Conservation (phyloP, 1,140 invertebrate genomes). For the Eriosoma lanigerum region DNA sequence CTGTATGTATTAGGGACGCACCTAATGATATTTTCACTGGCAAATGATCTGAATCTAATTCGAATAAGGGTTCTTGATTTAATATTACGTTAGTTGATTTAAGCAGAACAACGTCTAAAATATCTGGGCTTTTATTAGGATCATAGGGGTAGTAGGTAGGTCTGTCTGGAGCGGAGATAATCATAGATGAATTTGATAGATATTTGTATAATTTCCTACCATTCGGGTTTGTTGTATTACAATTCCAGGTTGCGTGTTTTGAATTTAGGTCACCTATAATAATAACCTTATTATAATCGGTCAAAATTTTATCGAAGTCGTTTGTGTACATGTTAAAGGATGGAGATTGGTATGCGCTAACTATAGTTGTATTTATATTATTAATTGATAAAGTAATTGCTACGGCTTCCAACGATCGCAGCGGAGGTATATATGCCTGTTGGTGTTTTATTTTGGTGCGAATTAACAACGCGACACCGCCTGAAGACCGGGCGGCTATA, state of each 20-base stretch:
- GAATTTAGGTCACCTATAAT: slow-evolving; percentile 12
- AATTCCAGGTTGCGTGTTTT: slow-evolving; percentile 12
- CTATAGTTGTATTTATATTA: background rate
- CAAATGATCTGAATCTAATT: background rate
- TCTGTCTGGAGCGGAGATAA: background rate
- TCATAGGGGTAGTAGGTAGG: background rate
- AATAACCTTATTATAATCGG: background rate
- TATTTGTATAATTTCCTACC: slow-evolving; percentile 1
- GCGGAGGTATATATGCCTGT: background rate
- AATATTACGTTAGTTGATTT: background rate
- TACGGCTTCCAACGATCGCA: background rate
- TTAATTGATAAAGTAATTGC: background rate
- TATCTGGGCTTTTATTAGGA: background rate
- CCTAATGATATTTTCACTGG: background rate
- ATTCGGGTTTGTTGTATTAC: background rate
- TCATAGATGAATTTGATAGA: background rate
- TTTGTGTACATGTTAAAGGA: background rate
- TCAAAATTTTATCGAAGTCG: slow-evolving; percentile 5
- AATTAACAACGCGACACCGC: slow-evolving; percentile 1
- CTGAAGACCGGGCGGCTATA: background rate
- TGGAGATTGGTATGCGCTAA: background rate
- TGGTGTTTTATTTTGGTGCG: slow-evolving; percentile 19
- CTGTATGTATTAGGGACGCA: background rate
- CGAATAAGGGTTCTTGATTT: background rate
- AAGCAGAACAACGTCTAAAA: background rate